Percentiles rank a stretch among this genome's conserved stretches.
Evolutionary conservation across 2,888 invertebrate species (phyloP).

Genomic region (Clanis bilineata): DNA sequence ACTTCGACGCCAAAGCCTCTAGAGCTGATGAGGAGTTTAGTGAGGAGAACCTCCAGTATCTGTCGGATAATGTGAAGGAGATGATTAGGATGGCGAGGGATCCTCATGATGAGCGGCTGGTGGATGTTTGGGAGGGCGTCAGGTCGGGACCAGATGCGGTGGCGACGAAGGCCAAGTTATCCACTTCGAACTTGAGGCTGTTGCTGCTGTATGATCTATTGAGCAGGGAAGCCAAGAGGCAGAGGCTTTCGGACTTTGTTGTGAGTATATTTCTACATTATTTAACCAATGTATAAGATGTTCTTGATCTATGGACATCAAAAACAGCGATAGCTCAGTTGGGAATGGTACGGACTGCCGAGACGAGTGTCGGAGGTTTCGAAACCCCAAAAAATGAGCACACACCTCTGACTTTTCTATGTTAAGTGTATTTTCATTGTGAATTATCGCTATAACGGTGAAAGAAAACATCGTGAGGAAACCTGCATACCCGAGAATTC

Average conservation of each 20-base stretch:
- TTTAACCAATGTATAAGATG: no score
- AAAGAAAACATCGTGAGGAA: no score
- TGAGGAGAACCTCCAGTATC: constrained; percentile 70
- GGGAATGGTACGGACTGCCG: no score
- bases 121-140: constrained; percentile 65
- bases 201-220: constrained; percentile 84
- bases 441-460: no score
- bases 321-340: no score
- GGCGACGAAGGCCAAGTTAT: constrained; percentile 79
- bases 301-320: no score
- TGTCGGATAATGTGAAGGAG: constrained; percentile 66
- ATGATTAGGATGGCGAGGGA: constrained; percentile 68
- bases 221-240: constrained; percentile 85
- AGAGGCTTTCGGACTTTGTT: constrained; percentile 82
- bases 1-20: constrained; percentile 53
- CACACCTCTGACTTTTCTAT: no score
- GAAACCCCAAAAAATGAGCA: no score
- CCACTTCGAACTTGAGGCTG: constrained; percentile 82
- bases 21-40: constrained; percentile 58
- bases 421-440: no score
- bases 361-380: no score
- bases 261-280: constrained; percentile 73
- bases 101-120: constrained; percentile 58
- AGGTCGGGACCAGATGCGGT: constrained; percentile 52
- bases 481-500: no score